These are phyloP conservation scores for Melitaea cinxia DNA, from an alignment of 1,140 invertebrate species.

Conservation along the genomic window DNA sequence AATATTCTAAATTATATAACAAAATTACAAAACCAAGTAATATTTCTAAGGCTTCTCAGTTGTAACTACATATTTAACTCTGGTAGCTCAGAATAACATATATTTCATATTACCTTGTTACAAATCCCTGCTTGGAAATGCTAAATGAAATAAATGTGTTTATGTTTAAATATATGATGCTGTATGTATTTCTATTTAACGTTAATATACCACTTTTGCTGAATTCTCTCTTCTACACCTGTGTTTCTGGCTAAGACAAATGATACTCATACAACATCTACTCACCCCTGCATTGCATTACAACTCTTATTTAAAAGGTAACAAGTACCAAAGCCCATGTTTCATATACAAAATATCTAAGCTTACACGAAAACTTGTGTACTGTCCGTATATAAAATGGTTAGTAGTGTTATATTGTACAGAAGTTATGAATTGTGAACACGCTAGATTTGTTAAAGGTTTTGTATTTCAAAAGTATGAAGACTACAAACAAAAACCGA, in stretches of 20 bases:
- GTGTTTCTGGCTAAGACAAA: slow-evolving; percentile 32
- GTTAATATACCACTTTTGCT: background rate
- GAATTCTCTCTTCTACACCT: background rate
- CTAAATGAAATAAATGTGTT: too few relatives aligned
- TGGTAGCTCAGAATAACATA: too few relatives aligned
- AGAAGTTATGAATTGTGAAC: slow-evolving; percentile 2
- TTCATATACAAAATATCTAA: slow-evolving; percentile 8
- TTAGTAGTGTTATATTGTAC: slow-evolving; percentile 15
- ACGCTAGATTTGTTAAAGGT: slow-evolving; percentile 3
- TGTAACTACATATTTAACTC: too few relatives aligned
- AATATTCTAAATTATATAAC: too few relatives aligned
- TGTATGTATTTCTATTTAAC: too few relatives aligned
- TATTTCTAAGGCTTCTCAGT: too few relatives aligned
- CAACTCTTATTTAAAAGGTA: slow-evolving; percentile 1
- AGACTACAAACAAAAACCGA: too few relatives aligned
- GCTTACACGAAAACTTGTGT: slow-evolving; percentile 16
- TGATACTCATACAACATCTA: slow-evolving; percentile 27
- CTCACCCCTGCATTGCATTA: slow-evolving; percentile 13
- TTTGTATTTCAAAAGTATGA: background rate
- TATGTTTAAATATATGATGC: too few relatives aligned
- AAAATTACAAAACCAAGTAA: too few relatives aligned
- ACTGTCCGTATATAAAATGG: slow-evolving; percentile 16
- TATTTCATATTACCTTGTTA: too few relatives aligned
- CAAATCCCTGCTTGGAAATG: too few relatives aligned
- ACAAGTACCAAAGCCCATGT: background rate